phyloP scores from a whole-genome alignment of 2,113 vertebrate species.

The Speoplatyrhinus poulsoni region DNA sequence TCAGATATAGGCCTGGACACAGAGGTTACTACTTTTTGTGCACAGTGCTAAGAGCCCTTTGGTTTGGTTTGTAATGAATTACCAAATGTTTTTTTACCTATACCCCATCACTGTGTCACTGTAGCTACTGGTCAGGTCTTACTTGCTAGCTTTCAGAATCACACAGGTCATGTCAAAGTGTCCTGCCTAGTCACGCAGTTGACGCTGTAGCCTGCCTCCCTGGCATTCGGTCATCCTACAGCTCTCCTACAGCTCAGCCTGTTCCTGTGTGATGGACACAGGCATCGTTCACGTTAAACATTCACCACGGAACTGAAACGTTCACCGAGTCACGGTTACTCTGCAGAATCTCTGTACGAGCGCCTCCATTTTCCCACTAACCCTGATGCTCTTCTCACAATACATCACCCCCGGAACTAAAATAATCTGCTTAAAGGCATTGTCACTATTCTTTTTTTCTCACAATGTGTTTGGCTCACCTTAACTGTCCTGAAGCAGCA shows the following conservation, averaged over 20 bases:
- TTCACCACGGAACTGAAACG: background rate
- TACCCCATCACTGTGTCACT: no score
- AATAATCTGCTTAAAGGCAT: constrained; percentile 12
- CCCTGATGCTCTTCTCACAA: constrained; percentile 25
- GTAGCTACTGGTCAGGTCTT: no score
- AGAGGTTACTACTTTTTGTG: no score
- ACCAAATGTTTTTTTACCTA: no score
- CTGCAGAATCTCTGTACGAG: no score
- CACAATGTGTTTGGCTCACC: constrained; percentile 38
- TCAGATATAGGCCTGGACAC: no score
- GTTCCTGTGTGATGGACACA: constrained; percentile 24
- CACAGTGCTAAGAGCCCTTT: no score
- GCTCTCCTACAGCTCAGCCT: background rate
- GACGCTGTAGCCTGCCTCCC: constrained; percentile 40
- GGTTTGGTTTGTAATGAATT: no score
- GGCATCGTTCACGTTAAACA: constrained; percentile 50
- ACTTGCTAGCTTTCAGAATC: constrained; percentile 26
- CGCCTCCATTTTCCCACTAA: background rate
- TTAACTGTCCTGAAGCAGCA: constrained; percentile 38
- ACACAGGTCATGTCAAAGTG: constrained; percentile 28
- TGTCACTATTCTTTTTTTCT: constrained; percentile 30
- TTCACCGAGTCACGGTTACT: constrained; percentile 23
- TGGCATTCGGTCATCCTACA: constrained; percentile 9
- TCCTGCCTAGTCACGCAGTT: constrained; percentile 25
- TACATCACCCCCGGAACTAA: background rate